Base-by-base conservation (phyloP, 1,140 invertebrate genomes). In the Drosophila auraria region DNA sequence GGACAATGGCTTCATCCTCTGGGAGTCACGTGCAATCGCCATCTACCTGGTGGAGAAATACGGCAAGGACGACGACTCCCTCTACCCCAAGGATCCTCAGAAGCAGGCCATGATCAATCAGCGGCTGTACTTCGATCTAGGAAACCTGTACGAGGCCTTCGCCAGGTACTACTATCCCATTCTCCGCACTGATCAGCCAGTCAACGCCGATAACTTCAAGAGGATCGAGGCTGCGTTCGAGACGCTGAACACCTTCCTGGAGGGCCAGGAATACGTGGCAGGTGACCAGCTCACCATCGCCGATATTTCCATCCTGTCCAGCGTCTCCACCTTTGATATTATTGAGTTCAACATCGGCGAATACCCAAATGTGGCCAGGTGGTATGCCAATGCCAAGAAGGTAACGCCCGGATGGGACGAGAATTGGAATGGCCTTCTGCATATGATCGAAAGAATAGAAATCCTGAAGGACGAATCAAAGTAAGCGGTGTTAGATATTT, bases 281-380 rank as follows among this genome's bases (percentile, higher is more conserved):
- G 96, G 96, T 9, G 93, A 94, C 58, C 94, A 94, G 44, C 89
- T 97, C 1, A 97, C 97, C 5, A 84, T 97, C 23, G 97, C 97
- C 11, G 97, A 97, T 82, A 92, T 96, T 23, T 76, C 94, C 23
- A 79, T 96, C 15, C 84, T 95, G 7, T 93, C 95, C 12, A 94
- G 93, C 0, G 93, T 96, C n/a, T 95, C 96, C 8, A 96, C 95
- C 59, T 93, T 78, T 61, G 94, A 97, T 91, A 95, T 94, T 0
- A 92, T 95, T 2, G 94, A 95, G 8, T 95, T 96, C 47, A 94
- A 96, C 77, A 83, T 97, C n/a, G 93, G 94, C 17, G 94, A 95
- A 64, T 97, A 95, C 84, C 92, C 94, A 5, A 96, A 97, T 73
- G 94, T 97, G 33, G 87, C 75, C 36, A 94, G 93, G 63, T 97